Conservation (phyloP, 1,140 invertebrate species). For the Heliconius nattereri region DNA sequence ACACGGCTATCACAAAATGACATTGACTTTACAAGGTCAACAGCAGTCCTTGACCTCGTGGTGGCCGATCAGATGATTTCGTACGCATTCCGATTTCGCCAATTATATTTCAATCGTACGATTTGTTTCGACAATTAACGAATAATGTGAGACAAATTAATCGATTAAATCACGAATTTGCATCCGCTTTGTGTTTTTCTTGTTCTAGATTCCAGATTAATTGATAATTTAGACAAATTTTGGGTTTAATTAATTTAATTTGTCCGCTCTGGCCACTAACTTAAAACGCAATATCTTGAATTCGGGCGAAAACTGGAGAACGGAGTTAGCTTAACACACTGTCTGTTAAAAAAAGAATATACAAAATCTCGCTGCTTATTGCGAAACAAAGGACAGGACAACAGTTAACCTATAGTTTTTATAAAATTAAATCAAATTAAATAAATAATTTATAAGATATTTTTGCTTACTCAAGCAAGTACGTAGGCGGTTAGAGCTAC, state of each 20-base stretch:
- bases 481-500: background rate
- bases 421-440: background rate
- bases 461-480: background rate
- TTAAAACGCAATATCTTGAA: background rate
- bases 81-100: constrained; percentile 37
- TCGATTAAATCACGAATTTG: constrained; percentile 38
- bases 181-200: constrained; percentile 30
- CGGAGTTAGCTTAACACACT: background rate
- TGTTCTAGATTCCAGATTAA: background rate
- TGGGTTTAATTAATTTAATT: background rate
- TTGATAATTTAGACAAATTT: background rate
- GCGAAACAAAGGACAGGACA: background rate
- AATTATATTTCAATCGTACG: constrained; percentile 36
- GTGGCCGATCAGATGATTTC: constrained; percentile 27
- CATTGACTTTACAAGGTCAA: constrained; percentile 1
- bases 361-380: no score
- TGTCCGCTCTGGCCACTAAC: no score
- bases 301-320: background rate
- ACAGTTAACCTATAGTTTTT: background rate
- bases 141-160: constrained; percentile 38
- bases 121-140: constrained; percentile 38
- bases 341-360: no score
- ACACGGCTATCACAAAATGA: background rate
- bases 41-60: constrained; percentile 33
- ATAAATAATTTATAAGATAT: background rate